These are phyloP conservation scores for Acronicta psi DNA, from an alignment of 2,888 invertebrate species.

Conservation along the genomic window DNA sequence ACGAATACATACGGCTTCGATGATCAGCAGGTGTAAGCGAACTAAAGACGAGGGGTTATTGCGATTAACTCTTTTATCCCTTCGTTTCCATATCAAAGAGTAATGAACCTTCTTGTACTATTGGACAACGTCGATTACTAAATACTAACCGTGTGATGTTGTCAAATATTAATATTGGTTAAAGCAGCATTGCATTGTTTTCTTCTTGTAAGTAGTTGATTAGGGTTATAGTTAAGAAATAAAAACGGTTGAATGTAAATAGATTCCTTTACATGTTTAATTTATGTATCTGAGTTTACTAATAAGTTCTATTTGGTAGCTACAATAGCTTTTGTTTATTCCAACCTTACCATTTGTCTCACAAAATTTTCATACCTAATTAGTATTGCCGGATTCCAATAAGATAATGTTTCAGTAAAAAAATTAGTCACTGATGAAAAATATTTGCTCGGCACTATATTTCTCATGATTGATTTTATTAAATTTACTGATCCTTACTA, in stretches of 20 bases:
- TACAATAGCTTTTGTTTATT: constrained; percentile 6
- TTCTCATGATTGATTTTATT: not conserved
- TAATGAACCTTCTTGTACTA: constrained; percentile 88
- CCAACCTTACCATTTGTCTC: not conserved
- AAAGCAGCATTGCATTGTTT: constrained; percentile 14
- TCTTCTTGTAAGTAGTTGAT: constrained; percentile 1
- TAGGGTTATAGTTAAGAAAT: not conserved
- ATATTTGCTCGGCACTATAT: too few species aligned
- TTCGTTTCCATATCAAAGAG: constrained; percentile 88
- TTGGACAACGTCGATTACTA: constrained; percentile 81
- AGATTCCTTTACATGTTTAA: constrained; percentile 10
- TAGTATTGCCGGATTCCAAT: not conserved
- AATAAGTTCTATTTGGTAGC: constrained; percentile 1
- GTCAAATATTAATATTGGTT: constrained; percentile 44
- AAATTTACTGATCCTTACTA: too few species aligned
- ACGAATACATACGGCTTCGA: constrained; percentile 88
- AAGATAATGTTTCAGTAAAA: not conserved
- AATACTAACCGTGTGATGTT: constrained; percentile 78
- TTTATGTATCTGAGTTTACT: not conserved
- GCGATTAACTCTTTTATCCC: constrained; percentile 89
- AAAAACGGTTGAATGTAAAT: constrained; percentile 2
- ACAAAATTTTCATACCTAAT: not conserved
- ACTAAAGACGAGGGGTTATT: constrained; percentile 87
- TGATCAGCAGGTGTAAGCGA: constrained; percentile 89
- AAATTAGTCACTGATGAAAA: too few species aligned